Base-by-base conservation (phyloP, 2,888 invertebrate species). In the Tenthredo amoena region DNA sequence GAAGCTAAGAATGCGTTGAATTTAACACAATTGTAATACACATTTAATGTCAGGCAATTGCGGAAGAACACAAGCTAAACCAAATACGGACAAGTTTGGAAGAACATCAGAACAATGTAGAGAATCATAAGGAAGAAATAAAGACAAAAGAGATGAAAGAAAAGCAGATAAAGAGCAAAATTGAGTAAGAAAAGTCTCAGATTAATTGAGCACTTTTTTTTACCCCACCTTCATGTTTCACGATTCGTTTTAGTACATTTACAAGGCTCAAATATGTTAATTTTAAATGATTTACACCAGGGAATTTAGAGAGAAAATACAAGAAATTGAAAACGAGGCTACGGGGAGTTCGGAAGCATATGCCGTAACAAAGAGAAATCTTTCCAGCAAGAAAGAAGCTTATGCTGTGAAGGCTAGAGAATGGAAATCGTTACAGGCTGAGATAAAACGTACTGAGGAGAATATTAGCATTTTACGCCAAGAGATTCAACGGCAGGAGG, bases 151-250 rank as follows among this genome's bases (percentile, higher is more conserved):
- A 88, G 55, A 47, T 88, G 2, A 90, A 89, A 85, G 88, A 90
- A 50, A 86, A 88, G 76, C 88, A 92, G 85, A 90, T 91, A 40
- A 86, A 90, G 85, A 77, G 37, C 15, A 92, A 92, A 86, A 94
- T 95, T 84, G 92, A 94, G 95, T 95, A 92, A 93, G 94, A 91
- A 87, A 90, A 89, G 72, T 87, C 87, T 4, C 62, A 83, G 21
- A 77, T 87, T 85, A 40, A 62, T 43, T 85, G 86, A 83, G 85
- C n/a, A 2, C 18, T 37, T n/a, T n/a, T 6, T 43, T 40, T 72
- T 10, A 40, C 12, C n/a, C 12, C 65, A 65, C 12, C 10, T 65
- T 15, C 4, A 6, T 72, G 9, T 3, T 21, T 7, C 34, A 34
- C 5, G 21, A 21, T 43, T 3, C 7, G 72, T n/a, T 21, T n/a